These are phyloP conservation scores for Linyphia triangularis DNA, from an alignment of 2,888 invertebrate genomes.

Conservation along the genomic window DNA sequence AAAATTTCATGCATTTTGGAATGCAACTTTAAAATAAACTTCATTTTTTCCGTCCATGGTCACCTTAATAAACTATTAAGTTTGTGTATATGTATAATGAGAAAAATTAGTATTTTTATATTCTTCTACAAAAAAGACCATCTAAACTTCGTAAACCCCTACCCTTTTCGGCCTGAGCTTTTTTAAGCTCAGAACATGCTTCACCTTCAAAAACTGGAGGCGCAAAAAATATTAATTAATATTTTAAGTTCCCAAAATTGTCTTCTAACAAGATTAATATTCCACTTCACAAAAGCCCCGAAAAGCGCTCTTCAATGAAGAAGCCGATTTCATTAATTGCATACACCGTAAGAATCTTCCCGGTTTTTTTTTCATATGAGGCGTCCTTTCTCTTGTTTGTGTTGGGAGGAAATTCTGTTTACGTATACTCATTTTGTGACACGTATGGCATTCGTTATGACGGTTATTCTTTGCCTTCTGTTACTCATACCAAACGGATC, in stretches of 20 bases:
- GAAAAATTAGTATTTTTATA: too few relatives aligned
- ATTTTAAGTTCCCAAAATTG: background rate
- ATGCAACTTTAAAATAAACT: too few relatives aligned
- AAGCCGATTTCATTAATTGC: background rate
- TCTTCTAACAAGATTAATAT: background rate
- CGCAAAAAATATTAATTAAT: background rate
- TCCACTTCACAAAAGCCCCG: background rate
- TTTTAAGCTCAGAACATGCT: too few relatives aligned
- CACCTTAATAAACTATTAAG: too few relatives aligned
- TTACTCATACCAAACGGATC: constrained; percentile 17
- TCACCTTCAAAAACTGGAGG: background rate
- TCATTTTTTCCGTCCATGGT: too few relatives aligned
- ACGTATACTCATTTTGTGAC: background rate
- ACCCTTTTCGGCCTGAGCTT: too few relatives aligned
- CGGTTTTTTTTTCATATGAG: background rate
- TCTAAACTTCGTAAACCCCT: too few relatives aligned
- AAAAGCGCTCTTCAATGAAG: background rate
- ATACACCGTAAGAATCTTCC: background rate
- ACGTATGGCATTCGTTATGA: constrained; percentile 29
- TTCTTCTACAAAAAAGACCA: too few relatives aligned
- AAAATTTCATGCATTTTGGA: too few relatives aligned
- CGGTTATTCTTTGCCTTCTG: background rate
- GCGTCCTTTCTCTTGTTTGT: constrained; percentile 5
- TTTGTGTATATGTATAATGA: too few relatives aligned
- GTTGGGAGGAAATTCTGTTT: constrained; percentile 22